Conservation (phyloP, 2,113 vertebrate species). For the Athene noctua region DNA sequence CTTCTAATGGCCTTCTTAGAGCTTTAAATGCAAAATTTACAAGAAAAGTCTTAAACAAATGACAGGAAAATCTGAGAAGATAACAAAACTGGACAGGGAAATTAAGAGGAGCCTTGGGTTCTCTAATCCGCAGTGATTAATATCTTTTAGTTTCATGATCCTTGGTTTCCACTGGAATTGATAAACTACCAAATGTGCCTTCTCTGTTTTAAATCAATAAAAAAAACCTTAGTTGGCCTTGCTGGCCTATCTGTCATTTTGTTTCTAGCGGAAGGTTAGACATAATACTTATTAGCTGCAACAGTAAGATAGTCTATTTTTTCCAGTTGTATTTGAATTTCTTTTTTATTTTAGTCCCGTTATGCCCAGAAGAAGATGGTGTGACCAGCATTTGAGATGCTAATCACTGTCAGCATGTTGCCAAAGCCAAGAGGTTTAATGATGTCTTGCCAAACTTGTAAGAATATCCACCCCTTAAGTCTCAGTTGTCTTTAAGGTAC, state of each 20-base stretch:
- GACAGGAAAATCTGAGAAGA: conserved; percentile 79
- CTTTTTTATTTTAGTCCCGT: neutral
- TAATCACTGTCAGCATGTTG: neutral
- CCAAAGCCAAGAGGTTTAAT: neutral
- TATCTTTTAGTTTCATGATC: conserved; percentile 69
- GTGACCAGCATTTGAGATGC: neutral
- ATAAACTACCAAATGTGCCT: conserved; percentile 70
- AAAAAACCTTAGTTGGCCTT: conserved; percentile 39
- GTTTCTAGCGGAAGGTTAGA: conserved; percentile 8
- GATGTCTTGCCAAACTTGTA: neutral
- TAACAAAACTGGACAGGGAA: conserved; percentile 72
- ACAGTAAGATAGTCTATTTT: neutral
- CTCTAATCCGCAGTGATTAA: conserved; percentile 77
- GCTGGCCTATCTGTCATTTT: conserved; percentile 37
- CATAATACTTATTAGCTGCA: neutral
- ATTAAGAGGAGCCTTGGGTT: conserved; percentile 74
- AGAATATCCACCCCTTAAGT: neutral
- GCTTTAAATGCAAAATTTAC: conserved; percentile 72
- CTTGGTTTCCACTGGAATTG: conserved; percentile 75
- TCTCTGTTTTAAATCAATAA: conserved; percentile 74
- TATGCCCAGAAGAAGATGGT: neutral
- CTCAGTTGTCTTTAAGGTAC: neutral
- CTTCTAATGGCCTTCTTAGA: conserved; percentile 68
- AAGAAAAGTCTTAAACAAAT: conserved; percentile 72
- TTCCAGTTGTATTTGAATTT: neutral